Percentiles rank a stretch among this genome's conserved stretches.
These are phyloP conservation scores for Perca fluviatilis DNA, from an alignment of 2,113 vertebrate genomes.

Conservation along the genomic window DNA sequence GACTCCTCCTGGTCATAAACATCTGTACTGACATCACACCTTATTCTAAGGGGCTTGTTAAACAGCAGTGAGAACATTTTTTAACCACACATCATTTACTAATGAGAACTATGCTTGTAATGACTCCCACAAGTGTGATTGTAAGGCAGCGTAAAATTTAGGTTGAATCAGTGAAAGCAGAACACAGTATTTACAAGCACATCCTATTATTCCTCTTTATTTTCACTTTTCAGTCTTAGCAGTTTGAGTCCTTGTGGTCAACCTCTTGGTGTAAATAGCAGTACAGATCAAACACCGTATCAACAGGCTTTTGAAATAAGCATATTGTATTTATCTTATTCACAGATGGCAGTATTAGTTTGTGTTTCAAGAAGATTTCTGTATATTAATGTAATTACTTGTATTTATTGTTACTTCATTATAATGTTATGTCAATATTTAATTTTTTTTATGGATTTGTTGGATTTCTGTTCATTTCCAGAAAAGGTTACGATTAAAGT, in stretches of 20 bases:
- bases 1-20: constrained; percentile 75
- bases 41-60: constrained; percentile 83
- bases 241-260: constrained; percentile 46
- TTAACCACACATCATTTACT: constrained; percentile 65
- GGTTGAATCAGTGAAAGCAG: constrained; percentile 38
- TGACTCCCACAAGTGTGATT: constrained; percentile 60
- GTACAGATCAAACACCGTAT: constrained; percentile 47
- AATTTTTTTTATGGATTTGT: constrained; percentile 90
- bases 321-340: constrained; percentile 81
- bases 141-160: constrained; percentile 32
- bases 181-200: constrained; percentile 30
- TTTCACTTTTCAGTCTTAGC: constrained; percentile 28
- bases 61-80: constrained; percentile 64
- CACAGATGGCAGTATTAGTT: constrained; percentile 89
- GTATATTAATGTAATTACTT: constrained; percentile 97
- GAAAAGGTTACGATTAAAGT: constrained; percentile 89
- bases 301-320: constrained; percentile 82
- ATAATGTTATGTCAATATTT: constrained; percentile 89
- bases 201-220: constrained; percentile 15
- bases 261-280: constrained; percentile 45
- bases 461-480: constrained; percentile 88
- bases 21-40: constrained; percentile 75
- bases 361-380: constrained; percentile 88
- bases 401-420: constrained; percentile 96
- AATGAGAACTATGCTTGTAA: constrained; percentile 59